Evolutionary conservation across 2,113 vertebrate genomes (phyloP).

Genomic region (Indri indri): DNA sequence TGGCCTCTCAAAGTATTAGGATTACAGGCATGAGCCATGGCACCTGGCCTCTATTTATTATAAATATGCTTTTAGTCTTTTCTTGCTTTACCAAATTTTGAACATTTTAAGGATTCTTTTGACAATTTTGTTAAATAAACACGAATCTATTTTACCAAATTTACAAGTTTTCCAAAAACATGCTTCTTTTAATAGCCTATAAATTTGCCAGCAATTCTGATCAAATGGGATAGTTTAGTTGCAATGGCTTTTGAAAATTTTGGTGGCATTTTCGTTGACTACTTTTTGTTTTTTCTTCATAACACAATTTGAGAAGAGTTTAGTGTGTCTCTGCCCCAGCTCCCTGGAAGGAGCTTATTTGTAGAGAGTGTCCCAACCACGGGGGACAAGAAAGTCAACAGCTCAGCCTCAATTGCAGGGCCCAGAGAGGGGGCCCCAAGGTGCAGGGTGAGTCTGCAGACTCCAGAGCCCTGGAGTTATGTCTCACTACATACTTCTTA

Average conservation of each 20-base stretch:
- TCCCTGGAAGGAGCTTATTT: neutral
- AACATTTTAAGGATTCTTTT: neutral
- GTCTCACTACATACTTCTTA: neutral
- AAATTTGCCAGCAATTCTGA: neutral
- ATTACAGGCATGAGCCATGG: too few species aligned
- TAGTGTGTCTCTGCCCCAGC: neutral
- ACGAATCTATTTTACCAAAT: neutral
- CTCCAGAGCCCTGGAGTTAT: neutral
- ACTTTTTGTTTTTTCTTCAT: neutral
- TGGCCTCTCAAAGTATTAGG: too few species aligned
- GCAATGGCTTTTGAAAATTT: neutral
- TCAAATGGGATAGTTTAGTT: neutral
- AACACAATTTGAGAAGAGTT: neutral
- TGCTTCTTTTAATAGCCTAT: neutral
- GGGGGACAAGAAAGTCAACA: neutral
- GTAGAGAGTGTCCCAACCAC: rapidly evolving
- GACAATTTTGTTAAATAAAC: neutral
- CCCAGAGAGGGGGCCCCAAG: neutral
- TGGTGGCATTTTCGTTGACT: neutral
- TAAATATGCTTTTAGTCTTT: neutral
- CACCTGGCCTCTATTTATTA: neutral
- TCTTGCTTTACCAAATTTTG: conserved; percentile 25
- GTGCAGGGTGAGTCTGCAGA: neutral
- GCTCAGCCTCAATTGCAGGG: neutral
- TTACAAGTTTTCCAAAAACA: neutral